Percentiles rank a stretch among this genome's conserved stretches.
These are phyloP conservation scores for Ptilorrhoa leucosticta DNA, from an alignment of 2,113 vertebrate species.

Conservation along the genomic window DNA sequence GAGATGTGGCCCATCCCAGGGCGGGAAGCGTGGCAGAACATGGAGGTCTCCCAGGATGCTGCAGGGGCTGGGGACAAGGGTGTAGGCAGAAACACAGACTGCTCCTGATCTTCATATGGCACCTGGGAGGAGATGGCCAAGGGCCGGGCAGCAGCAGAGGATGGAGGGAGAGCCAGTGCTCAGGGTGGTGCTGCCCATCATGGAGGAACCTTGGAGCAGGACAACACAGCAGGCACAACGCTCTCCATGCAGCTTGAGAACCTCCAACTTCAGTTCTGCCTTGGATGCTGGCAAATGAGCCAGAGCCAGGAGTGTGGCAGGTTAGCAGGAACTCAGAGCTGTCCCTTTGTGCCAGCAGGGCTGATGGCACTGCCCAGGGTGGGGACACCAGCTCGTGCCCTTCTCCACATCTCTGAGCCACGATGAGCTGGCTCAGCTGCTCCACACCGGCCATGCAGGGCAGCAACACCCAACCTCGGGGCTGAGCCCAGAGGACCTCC, in stretches of 20 bases:
- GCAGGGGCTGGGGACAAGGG: background rate
- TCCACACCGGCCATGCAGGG: rapidly evolving
- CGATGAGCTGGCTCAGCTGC: background rate
- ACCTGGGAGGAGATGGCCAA: background rate
- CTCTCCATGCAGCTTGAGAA: background rate
- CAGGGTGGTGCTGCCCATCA: background rate
- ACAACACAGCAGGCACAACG: background rate
- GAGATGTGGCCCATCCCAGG: background rate
- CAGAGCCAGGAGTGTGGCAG: background rate
- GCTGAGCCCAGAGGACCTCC: background rate
- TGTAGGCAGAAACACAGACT: background rate
- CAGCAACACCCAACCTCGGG: background rate
- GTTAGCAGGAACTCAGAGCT: background rate
- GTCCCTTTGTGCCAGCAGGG: background rate
- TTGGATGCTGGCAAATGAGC: background rate
- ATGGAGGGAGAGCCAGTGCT: background rate
- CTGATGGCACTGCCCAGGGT: background rate
- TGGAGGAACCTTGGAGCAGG: background rate
- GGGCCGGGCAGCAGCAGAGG: background rate
- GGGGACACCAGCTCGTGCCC: background rate
- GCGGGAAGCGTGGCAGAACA: rapidly evolving
- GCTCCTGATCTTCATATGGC: background rate
- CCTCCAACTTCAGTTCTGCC: background rate
- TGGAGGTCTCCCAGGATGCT: background rate
- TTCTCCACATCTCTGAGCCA: rapidly evolving